Conservation (phyloP, 1,140 invertebrate species). For the Drosophila simulans region DNA sequence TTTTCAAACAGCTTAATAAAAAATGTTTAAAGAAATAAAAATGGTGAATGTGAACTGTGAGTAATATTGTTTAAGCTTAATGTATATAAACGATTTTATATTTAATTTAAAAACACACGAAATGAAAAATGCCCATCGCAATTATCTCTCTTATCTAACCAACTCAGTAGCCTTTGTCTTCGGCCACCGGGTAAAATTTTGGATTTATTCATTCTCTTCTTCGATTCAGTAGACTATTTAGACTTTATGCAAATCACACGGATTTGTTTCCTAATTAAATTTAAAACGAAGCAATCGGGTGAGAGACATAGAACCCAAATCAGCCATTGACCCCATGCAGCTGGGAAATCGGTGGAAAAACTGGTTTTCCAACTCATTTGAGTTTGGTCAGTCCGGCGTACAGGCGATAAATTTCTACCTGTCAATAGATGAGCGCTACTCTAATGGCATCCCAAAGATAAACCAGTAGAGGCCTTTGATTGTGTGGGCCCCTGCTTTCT, state of each 20-base stretch:
- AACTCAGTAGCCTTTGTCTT: conserved; percentile 46
- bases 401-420: conserved; percentile 83
- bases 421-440: conserved; percentile 81
- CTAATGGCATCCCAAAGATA: conserved; percentile 78
- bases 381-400: conserved; percentile 39
- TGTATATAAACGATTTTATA: too few species aligned
- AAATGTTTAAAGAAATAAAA: too few species aligned
- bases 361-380: conserved; percentile 60
- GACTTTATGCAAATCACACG: conserved; percentile 64
- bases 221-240: background rate
- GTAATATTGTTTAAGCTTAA: too few species aligned
- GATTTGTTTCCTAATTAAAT: conserved; percentile 72
- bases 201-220: conserved; percentile 15
- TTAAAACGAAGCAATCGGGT: conserved; percentile 22
- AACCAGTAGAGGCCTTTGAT: conserved; percentile 66
- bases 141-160: conserved; percentile 28
- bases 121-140: conserved; percentile 24
- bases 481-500: conserved; percentile 27
- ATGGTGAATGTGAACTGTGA: too few species aligned
- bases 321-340: conserved; percentile 80
- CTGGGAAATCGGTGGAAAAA: conserved; percentile 51
- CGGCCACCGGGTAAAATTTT: conserved; percentile 33
- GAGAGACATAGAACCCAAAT: conserved; percentile 37
- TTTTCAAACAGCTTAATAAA: background rate
- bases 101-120: background rate